Conservation (phyloP, 2,797 vertebrate genomes). For the Coranthus polyacanthus region DNA sequence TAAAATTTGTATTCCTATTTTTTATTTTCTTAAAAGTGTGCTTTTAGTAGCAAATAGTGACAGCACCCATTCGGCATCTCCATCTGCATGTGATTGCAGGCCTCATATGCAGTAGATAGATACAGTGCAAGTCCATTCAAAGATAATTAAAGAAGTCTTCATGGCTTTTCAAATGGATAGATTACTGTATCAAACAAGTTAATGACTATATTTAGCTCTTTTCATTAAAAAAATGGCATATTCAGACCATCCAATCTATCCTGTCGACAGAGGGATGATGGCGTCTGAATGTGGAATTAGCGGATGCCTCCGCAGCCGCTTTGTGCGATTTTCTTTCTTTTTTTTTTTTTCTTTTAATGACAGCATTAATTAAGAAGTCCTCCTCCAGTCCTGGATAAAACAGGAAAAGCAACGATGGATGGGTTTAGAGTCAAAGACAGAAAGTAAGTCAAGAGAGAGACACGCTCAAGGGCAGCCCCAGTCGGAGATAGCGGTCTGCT, state of each 20-base stretch:
- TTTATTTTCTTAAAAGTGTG: too few relatives aligned
- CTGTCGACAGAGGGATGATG: slow-evolving; percentile 50
- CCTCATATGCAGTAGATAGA: slow-evolving; percentile 7
- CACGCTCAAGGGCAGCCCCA: slow-evolving; percentile 46
- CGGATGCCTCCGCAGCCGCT: slow-evolving; percentile 30
- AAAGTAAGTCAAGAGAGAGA: slow-evolving; percentile 33
- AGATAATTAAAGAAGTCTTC: slow-evolving; percentile 41
- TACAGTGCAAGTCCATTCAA: slow-evolving; percentile 12
- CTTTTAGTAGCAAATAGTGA: too few relatives aligned
- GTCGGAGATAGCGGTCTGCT: slow-evolving; percentile 51
- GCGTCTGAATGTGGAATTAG: slow-evolving; percentile 65
- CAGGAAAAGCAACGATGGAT: slow-evolving; percentile 58
- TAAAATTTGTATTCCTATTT: too few relatives aligned
- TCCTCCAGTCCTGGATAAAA: slow-evolving; percentile 56
- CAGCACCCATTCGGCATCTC: too few relatives aligned
- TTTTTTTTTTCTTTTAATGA: slow-evolving; percentile 75
- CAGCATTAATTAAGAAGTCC: slow-evolving; percentile 70
- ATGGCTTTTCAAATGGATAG: slow-evolving; percentile 54
- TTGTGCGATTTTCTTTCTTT: slow-evolving; percentile 35
- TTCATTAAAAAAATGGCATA: slow-evolving; percentile 66
- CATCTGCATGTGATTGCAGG: too few relatives aligned
- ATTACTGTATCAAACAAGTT: slow-evolving; percentile 54
- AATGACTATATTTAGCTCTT: slow-evolving; percentile 65
- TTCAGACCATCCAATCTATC: slow-evolving; percentile 66
- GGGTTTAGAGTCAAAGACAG: slow-evolving; percentile 59